Evolutionary conservation across 1,140 invertebrate genomes (phyloP).

Genomic region (Eupeodes corollae): DNA sequence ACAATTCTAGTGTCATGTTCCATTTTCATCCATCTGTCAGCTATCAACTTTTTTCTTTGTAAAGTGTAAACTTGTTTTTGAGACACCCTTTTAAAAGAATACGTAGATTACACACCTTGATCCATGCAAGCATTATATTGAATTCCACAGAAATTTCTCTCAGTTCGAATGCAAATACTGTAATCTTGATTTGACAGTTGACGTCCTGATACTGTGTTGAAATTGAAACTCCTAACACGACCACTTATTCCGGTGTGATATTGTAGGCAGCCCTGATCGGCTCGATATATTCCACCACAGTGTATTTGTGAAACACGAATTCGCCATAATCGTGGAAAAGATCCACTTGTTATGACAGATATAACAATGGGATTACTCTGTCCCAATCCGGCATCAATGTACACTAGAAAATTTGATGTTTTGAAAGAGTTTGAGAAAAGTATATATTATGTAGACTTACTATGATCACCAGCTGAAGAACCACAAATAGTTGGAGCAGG

Average conservation of each 20-base stretch:
- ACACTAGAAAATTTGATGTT: conserved; percentile 48
- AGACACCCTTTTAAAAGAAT: background rate
- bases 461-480: conserved; percentile 69
- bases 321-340: conserved; percentile 67
- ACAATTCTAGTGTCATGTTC: too few species aligned
- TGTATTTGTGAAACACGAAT: conserved; percentile 67
- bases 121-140: conserved; percentile 67
- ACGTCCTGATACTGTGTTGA: conserved; percentile 57
- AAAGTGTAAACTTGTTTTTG: background rate
- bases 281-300: conserved; percentile 56
- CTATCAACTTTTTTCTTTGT: background rate
- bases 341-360: conserved; percentile 66
- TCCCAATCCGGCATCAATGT: conserved; percentile 65
- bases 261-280: conserved; percentile 75
- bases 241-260: conserved; percentile 67
- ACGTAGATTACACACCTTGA: conserved; percentile 37
- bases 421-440: background rate
- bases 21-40: too few species aligned
- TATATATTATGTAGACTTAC: conserved; percentile 44
- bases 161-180: conserved; percentile 70
- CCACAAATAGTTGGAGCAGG: conserved; percentile 72
- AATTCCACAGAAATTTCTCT: conserved; percentile 79
- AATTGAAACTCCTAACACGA: conserved; percentile 71
- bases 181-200: conserved; percentile 84
- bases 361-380: conserved; percentile 61